Percentiles rank a stretch among this genome's conserved stretches.
Conservation (phyloP, 2,113 vertebrate genomes). For the Myocastor coypus region DNA sequence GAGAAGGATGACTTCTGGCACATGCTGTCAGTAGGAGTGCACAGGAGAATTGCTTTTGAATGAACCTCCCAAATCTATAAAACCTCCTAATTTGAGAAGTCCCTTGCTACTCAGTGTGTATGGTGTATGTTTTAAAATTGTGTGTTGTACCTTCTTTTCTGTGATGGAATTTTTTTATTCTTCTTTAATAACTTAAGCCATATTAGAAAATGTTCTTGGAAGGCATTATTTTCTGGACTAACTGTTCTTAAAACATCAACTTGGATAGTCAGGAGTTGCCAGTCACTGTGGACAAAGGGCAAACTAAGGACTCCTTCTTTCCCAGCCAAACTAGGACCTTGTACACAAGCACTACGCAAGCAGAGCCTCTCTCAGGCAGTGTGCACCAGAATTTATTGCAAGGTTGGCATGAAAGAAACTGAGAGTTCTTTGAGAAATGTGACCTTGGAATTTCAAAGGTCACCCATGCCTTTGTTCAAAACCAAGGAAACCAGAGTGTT, state of each 20-base stretch:
- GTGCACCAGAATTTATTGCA: conserved; percentile 35
- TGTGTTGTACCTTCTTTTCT: neutral
- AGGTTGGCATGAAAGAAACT: conserved; percentile 11
- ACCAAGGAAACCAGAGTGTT: neutral
- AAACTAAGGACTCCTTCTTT: conserved; percentile 20
- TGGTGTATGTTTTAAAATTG: neutral
- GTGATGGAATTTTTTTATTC: conserved; percentile 10
- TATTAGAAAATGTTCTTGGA: conserved; percentile 42
- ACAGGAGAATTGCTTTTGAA: neutral
- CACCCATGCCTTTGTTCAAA: neutral
- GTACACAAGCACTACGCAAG: neutral
- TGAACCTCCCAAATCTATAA: neutral
- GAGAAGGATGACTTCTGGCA: neutral
- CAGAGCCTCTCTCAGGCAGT: neutral
- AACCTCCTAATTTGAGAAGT: conserved; percentile 30
- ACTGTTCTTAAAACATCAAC: conserved; percentile 51
- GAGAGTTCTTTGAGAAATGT: conserved; percentile 57
- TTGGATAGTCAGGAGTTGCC: neutral
- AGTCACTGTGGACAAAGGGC: conserved; percentile 26
- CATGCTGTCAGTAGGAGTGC: neutral
- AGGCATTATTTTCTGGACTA: neutral
- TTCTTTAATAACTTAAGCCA: conserved; percentile 26
- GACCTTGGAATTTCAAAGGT: conserved; percentile 47
- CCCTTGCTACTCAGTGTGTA: neutral
- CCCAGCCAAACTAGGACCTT: conserved; percentile 35